These are phyloP conservation scores for Drosophila truncata DNA, from an alignment of 1,140 invertebrate species.

Conservation along the genomic window DNA sequence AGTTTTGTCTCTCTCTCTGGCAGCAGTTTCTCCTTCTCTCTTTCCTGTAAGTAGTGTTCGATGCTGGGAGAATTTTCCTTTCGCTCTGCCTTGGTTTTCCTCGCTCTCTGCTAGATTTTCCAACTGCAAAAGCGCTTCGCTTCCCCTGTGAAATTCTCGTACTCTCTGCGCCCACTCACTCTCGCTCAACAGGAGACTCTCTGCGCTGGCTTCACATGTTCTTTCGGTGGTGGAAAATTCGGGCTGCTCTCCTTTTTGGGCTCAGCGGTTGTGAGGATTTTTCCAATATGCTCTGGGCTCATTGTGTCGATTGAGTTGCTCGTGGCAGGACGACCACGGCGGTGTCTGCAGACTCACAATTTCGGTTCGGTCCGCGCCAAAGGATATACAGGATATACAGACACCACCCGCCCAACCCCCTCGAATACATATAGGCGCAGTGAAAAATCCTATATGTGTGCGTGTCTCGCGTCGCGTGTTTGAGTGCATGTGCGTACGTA, in stretches of 20 bases:
- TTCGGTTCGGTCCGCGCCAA: slow-evolving; percentile 64
- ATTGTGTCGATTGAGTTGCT: slow-evolving; percentile 85
- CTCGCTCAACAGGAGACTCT: slow-evolving; percentile 21
- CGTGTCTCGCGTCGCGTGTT: slow-evolving; percentile 61
- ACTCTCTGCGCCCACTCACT: slow-evolving; percentile 46
- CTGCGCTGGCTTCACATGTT: slow-evolving; percentile 26
- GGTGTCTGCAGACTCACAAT: slow-evolving; percentile 36
- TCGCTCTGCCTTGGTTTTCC: slow-evolving; percentile 1
- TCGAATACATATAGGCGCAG: slow-evolving; percentile 61
- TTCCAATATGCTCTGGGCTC: slow-evolving; percentile 75
- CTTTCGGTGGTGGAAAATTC: slow-evolving; percentile 76
- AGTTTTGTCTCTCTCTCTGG: background rate
- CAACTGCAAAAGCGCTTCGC: background rate
- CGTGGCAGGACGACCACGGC: slow-evolving; percentile 77
- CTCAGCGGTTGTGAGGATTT: slow-evolving; percentile 70
- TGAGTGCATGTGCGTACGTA: slow-evolving; percentile 27
- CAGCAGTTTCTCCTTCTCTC: slow-evolving; percentile 4
- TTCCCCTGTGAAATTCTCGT: background rate
- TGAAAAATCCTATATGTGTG: slow-evolving; percentile 52
- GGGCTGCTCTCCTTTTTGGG: slow-evolving; percentile 24
- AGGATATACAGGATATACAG: slow-evolving; percentile 66
- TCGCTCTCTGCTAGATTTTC: slow-evolving; percentile 6
- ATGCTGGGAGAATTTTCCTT: slow-evolving; percentile 11
- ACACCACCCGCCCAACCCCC: slow-evolving; percentile 33
- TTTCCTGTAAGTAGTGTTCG: background rate